phyloP scores from a whole-genome alignment of 2,113 vertebrate genomes.

The Dipodomys ordii region DNA sequence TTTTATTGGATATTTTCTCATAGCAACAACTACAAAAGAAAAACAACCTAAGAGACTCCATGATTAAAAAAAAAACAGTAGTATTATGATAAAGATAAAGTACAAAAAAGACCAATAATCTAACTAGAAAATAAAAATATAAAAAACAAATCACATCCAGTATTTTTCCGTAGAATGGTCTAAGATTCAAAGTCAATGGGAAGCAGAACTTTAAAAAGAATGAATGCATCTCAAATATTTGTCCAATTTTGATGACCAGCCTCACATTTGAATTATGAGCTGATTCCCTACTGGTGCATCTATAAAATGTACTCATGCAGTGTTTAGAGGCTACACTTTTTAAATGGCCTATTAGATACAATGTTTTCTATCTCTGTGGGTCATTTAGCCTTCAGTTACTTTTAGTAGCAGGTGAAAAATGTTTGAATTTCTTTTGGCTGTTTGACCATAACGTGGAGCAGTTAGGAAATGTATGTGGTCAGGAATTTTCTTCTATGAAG shows the following conservation, averaged over 20 bases:
- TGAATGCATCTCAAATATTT: background rate
- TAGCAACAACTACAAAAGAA: background rate
- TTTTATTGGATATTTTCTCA: background rate
- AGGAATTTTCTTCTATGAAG: background rate
- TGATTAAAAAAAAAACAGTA: background rate
- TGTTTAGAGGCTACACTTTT: background rate
- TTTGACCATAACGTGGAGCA: background rate
- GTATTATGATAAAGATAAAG: background rate
- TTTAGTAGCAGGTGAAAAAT: conserved; percentile 52
- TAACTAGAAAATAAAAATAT: background rate
- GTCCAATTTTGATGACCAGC: background rate
- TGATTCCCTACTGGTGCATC: background rate
- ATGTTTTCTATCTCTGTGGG: background rate
- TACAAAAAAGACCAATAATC: background rate
- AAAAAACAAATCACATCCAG: background rate
- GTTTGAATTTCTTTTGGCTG: background rate
- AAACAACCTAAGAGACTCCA: background rate
- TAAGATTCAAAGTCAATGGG: background rate
- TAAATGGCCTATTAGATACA: background rate
- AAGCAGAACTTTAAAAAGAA: background rate
- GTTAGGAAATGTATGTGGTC: background rate
- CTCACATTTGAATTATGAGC: background rate
- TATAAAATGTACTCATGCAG: background rate
- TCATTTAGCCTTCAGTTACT: conserved; percentile 34
- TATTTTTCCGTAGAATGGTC: background rate